Evolutionary conservation across 2,888 invertebrate species (phyloP).

Genomic region (Blera fallax): DNA sequence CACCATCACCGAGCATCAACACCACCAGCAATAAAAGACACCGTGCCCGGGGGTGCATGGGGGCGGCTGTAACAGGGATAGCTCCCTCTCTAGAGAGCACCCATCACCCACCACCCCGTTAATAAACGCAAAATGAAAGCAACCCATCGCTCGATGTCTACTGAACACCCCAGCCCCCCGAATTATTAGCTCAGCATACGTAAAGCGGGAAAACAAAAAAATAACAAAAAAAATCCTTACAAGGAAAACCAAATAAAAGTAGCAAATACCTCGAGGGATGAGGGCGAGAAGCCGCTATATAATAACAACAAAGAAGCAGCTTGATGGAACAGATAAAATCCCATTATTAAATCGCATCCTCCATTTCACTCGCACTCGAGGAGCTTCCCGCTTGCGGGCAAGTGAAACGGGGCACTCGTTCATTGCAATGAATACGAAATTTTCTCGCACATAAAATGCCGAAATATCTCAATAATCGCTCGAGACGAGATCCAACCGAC

Average conservation of each 20-base stretch:
- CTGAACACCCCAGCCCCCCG: neutral
- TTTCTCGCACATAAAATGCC: conserved; percentile 73
- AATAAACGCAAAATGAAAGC: conserved; percentile 70
- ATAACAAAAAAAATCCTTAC: neutral
- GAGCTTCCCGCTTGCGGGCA: conserved; percentile 75
- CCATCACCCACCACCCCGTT: conserved; percentile 36
- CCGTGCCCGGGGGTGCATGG: neutral
- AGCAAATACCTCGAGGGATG: conserved; percentile 41
- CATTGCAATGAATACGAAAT: conserved; percentile 82
- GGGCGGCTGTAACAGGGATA: neutral
- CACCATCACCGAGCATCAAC: conserved; percentile 73
- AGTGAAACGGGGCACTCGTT: conserved; percentile 80
- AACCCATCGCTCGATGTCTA: conserved; percentile 17
- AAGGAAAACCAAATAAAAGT: conserved; percentile 23
- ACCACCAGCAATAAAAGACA: conserved; percentile 73
- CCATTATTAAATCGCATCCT: conserved; percentile 80
- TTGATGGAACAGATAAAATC: conserved; percentile 82
- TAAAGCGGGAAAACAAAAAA: neutral
- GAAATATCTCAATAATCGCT: conserved; percentile 69
- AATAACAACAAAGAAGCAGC: conserved; percentile 78
- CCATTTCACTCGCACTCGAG: conserved; percentile 77
- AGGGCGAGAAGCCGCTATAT: conserved; percentile 77
- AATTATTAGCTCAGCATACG: conserved; percentile 59
- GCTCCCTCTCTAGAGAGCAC: conserved; percentile 42
- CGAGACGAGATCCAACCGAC: conserved; percentile 36